Evolutionary conservation across 2,797 vertebrate genomes (phyloP).

Genomic region (Microctenopoma steveboyesi): DNA sequence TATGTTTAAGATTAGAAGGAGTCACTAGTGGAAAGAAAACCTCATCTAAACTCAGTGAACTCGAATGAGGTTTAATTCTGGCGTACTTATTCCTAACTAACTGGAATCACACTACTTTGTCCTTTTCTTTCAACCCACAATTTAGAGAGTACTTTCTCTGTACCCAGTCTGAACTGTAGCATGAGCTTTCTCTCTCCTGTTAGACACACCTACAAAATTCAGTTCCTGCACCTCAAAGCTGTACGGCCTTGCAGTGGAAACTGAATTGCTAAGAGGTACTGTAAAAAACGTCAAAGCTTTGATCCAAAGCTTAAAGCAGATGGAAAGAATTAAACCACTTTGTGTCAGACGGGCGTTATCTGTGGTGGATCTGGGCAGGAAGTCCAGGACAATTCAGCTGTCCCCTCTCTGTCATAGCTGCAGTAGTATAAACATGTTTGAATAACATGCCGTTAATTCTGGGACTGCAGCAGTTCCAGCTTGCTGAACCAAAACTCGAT

Average conservation of each 20-base stretch:
- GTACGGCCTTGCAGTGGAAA: conserved; percentile 15
- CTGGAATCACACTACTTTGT: not conserved
- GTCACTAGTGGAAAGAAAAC: not conserved
- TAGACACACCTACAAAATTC: conserved; percentile 3
- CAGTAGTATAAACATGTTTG: conserved; percentile 13
- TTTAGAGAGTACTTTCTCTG: not conserved
- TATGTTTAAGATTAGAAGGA: conserved; percentile 1
- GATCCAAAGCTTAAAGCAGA: not conserved
- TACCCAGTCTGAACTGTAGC: not conserved
- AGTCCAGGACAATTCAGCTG: not conserved
- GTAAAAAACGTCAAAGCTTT: not conserved
- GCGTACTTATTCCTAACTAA: not conserved
- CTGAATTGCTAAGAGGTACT: conserved; percentile 27
- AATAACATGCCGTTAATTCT: conserved; percentile 2
- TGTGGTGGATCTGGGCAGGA: not conserved
- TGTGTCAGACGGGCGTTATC: not conserved
- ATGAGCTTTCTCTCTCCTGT: conserved; percentile 5
- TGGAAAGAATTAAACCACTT: conserved; percentile 15
- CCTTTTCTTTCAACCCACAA: not conserved
- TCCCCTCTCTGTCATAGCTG: conserved; percentile 3
- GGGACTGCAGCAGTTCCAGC: not conserved
- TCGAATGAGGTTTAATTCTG: not conserved
- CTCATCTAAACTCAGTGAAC: not conserved
- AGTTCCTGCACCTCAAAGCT: not conserved
- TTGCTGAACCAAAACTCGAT: conserved; percentile 5